phyloP scores from a whole-genome alignment of 2,113 vertebrate species.

The Heloderma charlesbogerti region DNA sequence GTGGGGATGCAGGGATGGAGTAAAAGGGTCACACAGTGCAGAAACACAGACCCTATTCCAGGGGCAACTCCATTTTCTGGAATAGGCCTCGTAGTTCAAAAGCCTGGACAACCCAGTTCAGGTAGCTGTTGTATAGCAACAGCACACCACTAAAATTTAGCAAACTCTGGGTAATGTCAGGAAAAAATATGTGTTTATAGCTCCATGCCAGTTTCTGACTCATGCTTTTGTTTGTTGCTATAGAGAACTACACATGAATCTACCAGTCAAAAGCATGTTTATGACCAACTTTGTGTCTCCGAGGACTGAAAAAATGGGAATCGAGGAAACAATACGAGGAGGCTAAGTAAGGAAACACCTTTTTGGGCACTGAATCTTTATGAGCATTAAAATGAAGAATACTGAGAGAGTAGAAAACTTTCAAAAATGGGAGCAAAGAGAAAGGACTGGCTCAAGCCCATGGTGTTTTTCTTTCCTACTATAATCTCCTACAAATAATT shows the following conservation, averaged over 20 bases:
- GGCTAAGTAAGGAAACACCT: constrained; percentile 68
- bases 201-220: constrained; percentile 74
- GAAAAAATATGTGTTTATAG: constrained; percentile 71
- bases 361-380: constrained; percentile 53
- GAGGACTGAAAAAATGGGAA: constrained; percentile 61
- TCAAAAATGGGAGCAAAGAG: constrained; percentile 57
- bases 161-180: constrained; percentile 73
- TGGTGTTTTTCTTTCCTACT: fast-evolving
- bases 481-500: background rate
- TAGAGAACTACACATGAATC: constrained; percentile 71
- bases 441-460: constrained; percentile 46
- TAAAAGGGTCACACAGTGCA: background rate
- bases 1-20: background rate
- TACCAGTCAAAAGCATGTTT: constrained; percentile 67
- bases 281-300: constrained; percentile 70
- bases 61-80: background rate
- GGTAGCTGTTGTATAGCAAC: constrained; percentile 61
- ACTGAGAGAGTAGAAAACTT: constrained; percentile 60
- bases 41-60: background rate
- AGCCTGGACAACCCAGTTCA: constrained; percentile 26
- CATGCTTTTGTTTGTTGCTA: constrained; percentile 79
- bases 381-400: constrained; percentile 54
- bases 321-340: constrained; percentile 53
- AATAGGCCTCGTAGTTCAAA: constrained; percentile 17
- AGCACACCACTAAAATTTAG: constrained; percentile 66